Evolutionary conservation across 2,113 vertebrate genomes (phyloP), one percentile per base, ranked within the genome.

Genomic region (Dipodomys spectabilis): DNA sequence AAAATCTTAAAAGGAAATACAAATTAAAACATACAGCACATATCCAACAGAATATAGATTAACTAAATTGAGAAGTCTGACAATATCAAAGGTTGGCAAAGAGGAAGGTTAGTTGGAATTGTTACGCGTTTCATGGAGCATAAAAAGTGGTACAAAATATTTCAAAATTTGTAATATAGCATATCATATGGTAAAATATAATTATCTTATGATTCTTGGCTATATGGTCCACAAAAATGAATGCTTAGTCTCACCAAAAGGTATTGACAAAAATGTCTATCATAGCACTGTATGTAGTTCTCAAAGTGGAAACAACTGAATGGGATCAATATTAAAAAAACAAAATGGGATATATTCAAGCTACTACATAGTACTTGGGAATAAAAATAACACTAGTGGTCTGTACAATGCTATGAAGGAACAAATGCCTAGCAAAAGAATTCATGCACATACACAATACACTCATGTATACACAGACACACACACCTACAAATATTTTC

Each of bases 151-250:
- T 18, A n/a, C 44, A 90, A 92, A 16, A 71, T 13, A 78, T 4
- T 77, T 83, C 68, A 74, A 91, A 91, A 94, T 82, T 65, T 77
- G 3, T 53, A 49, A 83, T 80, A 45, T 0, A n/a, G 6, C 91
- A 75, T 95, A 53, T 91, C 72, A 65, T 27, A 60, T 81, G 87
- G 23, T 88, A 79, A 82, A 88, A 82, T 5, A 20, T 83, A 93
- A 82, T 27, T 65, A 77, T 3, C 0, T 49, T 72, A 32, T 84
- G n/a, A 65, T 83, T 92, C 27, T n/a, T 78, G 73, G 18, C 13
- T 90, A 49, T 12, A 64, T 49, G 0, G 25, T 20, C 32, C 88
- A 82, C 12, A 84, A 79, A 86, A 90, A 72, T 15, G 4, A 75
- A 5, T 62, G 6, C 3, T 4, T 79, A 20, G 93, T 94, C 85